A percentile compares a stretch with the other conserved stretches of the same genome.
Conservation (phyloP, 2,113 vertebrate species). For the Hydropotes inermis region DNA sequence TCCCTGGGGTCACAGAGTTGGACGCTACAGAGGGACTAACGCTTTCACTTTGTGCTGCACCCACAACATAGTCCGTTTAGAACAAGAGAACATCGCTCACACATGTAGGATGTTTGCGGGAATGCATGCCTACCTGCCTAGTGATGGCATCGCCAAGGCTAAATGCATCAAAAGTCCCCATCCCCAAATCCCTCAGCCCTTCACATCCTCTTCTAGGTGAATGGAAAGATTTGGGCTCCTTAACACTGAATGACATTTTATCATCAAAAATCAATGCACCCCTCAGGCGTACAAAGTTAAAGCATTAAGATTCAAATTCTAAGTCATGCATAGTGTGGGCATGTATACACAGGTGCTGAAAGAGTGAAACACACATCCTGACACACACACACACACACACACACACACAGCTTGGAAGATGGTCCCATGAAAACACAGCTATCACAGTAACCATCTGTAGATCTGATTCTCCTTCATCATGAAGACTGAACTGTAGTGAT, state of each 20-base stretch:
- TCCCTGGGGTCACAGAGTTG: accelerated
- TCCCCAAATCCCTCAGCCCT: neutral
- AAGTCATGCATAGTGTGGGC: neutral
- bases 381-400: neutral
- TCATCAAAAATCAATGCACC: neutral
- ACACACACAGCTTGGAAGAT: neutral
- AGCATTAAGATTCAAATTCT: neutral
- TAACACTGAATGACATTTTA: neutral
- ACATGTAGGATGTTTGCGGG: neutral
- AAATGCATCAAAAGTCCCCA: too few relatives aligned
- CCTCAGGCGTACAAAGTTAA: neutral
- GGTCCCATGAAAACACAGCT: neutral
- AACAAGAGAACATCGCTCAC: neutral
- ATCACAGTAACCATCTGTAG: neutral
- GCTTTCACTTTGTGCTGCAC: neutral
- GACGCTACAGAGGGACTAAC: neutral
- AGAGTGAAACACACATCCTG: neutral
- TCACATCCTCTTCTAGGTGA: neutral
- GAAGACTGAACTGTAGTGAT: neutral
- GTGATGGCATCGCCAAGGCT: neutral
- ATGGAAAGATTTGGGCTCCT: neutral
- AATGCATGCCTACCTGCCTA: accelerated
- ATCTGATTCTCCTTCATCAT: neutral
- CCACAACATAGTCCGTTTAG: neutral
- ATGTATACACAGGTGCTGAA: neutral